Evolutionary conservation across 2,797 vertebrate species (phyloP).

Genomic region (Varecia variegata): DNA sequence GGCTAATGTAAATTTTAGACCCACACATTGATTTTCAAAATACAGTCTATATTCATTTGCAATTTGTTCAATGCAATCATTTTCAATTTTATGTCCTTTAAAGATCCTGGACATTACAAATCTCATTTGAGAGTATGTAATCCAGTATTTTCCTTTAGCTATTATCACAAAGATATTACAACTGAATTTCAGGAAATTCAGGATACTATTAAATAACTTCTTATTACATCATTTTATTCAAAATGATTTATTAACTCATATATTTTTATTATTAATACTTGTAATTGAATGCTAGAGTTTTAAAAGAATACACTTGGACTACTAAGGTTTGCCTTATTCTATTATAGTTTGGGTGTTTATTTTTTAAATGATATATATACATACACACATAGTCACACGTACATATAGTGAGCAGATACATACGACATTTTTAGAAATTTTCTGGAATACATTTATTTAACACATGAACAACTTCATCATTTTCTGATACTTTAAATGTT

Average conservation of each 20-base stretch:
- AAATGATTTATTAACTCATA: neutral
- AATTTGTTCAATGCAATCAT: neutral
- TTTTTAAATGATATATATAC: neutral
- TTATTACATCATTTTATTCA: neutral
- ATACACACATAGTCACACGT: neutral
- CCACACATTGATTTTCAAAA: neutral
- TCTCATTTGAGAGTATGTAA: neutral
- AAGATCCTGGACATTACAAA: neutral
- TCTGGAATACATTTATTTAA: neutral
- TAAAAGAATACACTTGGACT: neutral
- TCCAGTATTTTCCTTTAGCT: neutral
- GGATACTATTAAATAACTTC: neutral
- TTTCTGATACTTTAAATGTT: neutral
- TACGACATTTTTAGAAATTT: neutral
- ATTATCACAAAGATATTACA: neutral
- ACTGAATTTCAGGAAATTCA: neutral
- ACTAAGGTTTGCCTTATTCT: conserved; percentile 9
- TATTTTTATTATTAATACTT: conserved; percentile 27
- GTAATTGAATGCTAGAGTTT: neutral
- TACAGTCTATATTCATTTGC: neutral
- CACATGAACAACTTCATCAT: neutral
- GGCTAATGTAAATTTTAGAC: conserved; percentile 46
- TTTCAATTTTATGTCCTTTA: conserved; percentile 1
- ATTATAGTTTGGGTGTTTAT: neutral
- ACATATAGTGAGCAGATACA: neutral